These are phyloP conservation scores for Hemiprocne comata DNA, from an alignment of 2,113 vertebrate genomes.

Conservation along the genomic window DNA sequence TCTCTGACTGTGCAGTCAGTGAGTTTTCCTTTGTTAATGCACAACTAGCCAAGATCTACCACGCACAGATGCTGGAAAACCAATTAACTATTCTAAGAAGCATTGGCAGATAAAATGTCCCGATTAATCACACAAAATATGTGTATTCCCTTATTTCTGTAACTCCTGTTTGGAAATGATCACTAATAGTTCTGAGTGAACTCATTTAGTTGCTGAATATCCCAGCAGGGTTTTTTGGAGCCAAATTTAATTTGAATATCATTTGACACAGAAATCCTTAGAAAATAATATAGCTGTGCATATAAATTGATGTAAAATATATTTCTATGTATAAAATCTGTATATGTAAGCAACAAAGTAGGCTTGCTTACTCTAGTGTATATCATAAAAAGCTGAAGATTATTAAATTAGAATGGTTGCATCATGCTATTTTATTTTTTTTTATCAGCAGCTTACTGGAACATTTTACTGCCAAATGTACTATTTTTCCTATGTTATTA, in stretches of 20 bases:
- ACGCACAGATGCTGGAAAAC: slow-evolving; percentile 43
- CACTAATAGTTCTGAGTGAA: slow-evolving; percentile 46
- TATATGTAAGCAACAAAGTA: background rate
- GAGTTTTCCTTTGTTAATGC: slow-evolving; percentile 38
- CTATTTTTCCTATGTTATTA: background rate
- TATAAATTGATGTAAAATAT: slow-evolving; percentile 29
- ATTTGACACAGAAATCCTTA: slow-evolving; percentile 32
- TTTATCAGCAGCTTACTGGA: slow-evolving; percentile 22
- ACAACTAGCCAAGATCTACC: slow-evolving; percentile 53
- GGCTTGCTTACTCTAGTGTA: background rate
- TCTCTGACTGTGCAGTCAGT: slow-evolving; percentile 26
- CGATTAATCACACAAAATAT: slow-evolving; percentile 58
- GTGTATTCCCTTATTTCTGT: slow-evolving; percentile 46
- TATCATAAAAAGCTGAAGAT: background rate
- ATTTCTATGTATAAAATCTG: background rate
- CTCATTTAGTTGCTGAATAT: slow-evolving; percentile 53
- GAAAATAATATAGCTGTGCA: slow-evolving; percentile 42
- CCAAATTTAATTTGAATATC: slow-evolving; percentile 16
- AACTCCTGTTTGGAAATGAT: slow-evolving; percentile 60
- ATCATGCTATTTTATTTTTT: slow-evolving; percentile 6
- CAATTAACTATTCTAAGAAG: slow-evolving; percentile 63
- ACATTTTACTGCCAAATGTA: background rate
- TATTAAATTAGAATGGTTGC: slow-evolving; percentile 7
- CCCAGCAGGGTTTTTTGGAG: slow-evolving; percentile 17
- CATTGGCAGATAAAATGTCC: slow-evolving; percentile 30